These are phyloP conservation scores for Abrostola tripartita DNA, from an alignment of 2,888 invertebrate species.

Conservation along the genomic window DNA sequence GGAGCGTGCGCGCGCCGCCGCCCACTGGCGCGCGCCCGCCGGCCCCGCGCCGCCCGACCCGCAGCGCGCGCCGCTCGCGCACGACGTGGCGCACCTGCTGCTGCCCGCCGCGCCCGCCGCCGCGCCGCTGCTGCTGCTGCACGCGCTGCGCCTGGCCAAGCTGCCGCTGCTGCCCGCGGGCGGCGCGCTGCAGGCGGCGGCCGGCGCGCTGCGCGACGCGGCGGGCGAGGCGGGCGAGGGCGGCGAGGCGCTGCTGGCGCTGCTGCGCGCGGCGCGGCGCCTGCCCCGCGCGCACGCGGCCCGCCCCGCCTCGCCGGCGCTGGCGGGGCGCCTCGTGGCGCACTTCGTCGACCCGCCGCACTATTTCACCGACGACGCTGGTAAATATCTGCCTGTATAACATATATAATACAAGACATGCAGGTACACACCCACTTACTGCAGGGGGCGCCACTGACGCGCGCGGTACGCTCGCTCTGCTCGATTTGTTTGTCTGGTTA, in stretches of 20 bases:
- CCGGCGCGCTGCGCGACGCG: conserved; percentile 41
- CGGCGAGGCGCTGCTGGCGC: conserved; percentile 56
- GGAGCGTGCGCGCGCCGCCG: conserved; percentile 91
- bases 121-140: conserved; percentile 88
- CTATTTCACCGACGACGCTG: conserved; percentile 69
- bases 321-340: conserved; percentile 53
- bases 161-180: conserved; percentile 63
- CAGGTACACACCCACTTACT: no score
- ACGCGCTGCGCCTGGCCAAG: conserved; percentile 83
- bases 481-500: no score
- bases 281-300: conserved; percentile 61
- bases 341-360: conserved; percentile 74
- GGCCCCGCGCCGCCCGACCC: conserved; percentile 86
- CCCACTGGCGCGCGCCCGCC: conserved; percentile 91
- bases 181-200: conserved; percentile 40
- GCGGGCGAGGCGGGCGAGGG: conserved; percentile 50
- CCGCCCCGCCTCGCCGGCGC: conserved; percentile 45
- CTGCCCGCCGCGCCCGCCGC: conserved; percentile 89
- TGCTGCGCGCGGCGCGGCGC: conserved; percentile 58
- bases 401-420: no score
- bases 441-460: no score
- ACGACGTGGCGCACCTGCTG: conserved; percentile 91
- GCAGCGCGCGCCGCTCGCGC: conserved; percentile 90
- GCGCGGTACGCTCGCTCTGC: no score
- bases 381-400: conserved; percentile 54